Conservation (phyloP, 2,888 invertebrate genomes). For the Dryobotodes eremita region DNA sequence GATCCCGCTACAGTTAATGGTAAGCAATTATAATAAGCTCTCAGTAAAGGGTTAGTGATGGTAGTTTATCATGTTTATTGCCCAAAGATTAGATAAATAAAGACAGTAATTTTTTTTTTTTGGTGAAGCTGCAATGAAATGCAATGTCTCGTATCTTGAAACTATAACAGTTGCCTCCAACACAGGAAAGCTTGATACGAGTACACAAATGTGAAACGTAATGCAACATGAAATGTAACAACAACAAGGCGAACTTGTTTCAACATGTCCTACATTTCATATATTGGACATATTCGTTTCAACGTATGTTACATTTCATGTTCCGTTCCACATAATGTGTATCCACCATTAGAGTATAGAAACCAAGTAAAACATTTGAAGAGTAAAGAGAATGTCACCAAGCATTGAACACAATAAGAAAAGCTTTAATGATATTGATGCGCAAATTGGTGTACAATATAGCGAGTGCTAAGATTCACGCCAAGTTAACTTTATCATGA, state of each 20-base stretch:
- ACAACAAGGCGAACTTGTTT: neutral
- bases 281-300: neutral
- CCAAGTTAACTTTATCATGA: constrained; percentile 57
- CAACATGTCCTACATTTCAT: neutral
- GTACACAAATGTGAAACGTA: neutral
- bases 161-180: neutral
- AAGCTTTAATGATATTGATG: constrained; percentile 74
- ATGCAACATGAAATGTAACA: neutral
- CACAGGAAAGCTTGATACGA: neutral
- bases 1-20: no score
- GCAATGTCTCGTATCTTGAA: neutral
- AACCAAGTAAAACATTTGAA: neutral
- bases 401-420: constrained; percentile 77
- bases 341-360: neutral
- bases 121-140: neutral
- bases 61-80: neutral
- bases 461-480: constrained; percentile 80
- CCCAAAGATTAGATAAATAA: neutral
- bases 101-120: no score
- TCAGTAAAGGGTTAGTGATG: neutral
- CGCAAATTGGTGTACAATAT: constrained; percentile 77
- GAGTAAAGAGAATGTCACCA: constrained; percentile 72
- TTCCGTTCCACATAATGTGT: neutral
- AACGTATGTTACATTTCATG: neutral
- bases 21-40: neutral